phyloP scores from a whole-genome alignment of 2,113 vertebrate species.

The Thunnus thynnus region DNA sequence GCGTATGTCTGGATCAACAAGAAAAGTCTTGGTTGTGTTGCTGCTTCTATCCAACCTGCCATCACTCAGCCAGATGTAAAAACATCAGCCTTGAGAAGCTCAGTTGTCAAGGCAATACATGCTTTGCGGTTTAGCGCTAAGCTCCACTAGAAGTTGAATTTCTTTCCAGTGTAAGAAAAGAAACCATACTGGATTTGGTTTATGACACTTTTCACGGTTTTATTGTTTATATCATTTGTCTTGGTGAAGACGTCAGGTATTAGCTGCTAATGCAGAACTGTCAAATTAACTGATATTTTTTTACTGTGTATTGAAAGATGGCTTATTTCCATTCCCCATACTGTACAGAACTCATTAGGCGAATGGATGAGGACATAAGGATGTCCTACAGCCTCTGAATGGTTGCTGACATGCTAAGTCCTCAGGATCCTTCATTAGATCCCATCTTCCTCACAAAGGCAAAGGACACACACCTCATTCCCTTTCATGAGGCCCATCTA shows the following conservation, averaged over 20 bases:
- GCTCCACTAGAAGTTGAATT: slow-evolving; percentile 10
- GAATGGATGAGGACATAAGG: slow-evolving; percentile 16
- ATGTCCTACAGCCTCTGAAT: slow-evolving; percentile 1
- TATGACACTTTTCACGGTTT: slow-evolving; percentile 15
- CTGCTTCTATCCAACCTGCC: slow-evolving; percentile 26
- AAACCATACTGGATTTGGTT: slow-evolving; percentile 26
- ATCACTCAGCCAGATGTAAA: slow-evolving; percentile 47
- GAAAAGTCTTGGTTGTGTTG: slow-evolving; percentile 15
- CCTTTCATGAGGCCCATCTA: slow-evolving; percentile 49
- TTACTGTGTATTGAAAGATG: not conserved
- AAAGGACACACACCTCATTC: slow-evolving; percentile 47
- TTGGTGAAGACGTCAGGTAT: slow-evolving; percentile 12
- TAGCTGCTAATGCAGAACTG: slow-evolving; percentile 22
- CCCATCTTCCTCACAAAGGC: not conserved
- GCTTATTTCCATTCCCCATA: slow-evolving; percentile 23
- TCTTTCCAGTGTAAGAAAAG: slow-evolving; percentile 13
- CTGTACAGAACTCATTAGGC: slow-evolving; percentile 33
- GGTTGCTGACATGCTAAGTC: slow-evolving; percentile 31
- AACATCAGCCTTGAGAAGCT: slow-evolving; percentile 33
- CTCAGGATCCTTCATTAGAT: slow-evolving; percentile 28
- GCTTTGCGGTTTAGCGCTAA: slow-evolving; percentile 38
- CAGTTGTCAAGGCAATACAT: slow-evolving; percentile 39
- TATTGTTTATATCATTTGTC: slow-evolving; percentile 19
- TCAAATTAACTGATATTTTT: slow-evolving; percentile 23
- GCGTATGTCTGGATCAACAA: slow-evolving; percentile 45